Percentiles rank a stretch among this genome's conserved stretches.
phyloP scores from a whole-genome alignment of 2,113 vertebrate species.

The Sturnira hondurensis region DNA sequence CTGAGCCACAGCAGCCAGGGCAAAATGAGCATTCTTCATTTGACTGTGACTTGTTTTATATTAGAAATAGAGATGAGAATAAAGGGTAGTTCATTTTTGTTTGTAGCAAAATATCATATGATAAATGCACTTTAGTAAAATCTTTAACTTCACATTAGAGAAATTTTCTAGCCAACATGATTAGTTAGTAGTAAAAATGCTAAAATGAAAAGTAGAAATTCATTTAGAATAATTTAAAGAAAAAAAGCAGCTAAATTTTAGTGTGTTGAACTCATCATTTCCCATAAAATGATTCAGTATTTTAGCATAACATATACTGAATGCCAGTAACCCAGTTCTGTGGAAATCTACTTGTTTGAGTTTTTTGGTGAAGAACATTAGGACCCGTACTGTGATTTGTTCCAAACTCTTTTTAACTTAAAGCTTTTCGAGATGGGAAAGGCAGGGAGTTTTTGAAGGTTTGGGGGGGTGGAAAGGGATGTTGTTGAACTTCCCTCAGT shows the following conservation, averaged over 20 bases:
- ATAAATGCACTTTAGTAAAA: neutral
- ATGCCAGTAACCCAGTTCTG: neutral
- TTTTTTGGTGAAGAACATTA: neutral
- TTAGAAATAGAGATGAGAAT: neutral
- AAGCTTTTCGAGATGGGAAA: neutral
- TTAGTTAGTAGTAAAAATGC: neutral
- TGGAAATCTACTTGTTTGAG: neutral
- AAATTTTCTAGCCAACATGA: neutral
- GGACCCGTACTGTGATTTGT: neutral
- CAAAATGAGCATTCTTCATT: neutral
- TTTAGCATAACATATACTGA: neutral
- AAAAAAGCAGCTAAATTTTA: neutral
- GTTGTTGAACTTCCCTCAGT: neutral
- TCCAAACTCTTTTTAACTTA: neutral
- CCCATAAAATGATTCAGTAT: neutral
- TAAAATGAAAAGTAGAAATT: neutral
- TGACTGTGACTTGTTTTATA: neutral
- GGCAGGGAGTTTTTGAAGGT: neutral
- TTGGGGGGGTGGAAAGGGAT: fast-evolving
- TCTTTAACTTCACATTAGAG: neutral
- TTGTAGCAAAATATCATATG: neutral
- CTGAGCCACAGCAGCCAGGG: too few relatives aligned
- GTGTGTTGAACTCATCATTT: neutral
- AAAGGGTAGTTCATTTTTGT: neutral
- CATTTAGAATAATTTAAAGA: neutral